phyloP scores from a whole-genome alignment of 2,888 invertebrate genomes.

The Dynastes hyllus region DNA sequence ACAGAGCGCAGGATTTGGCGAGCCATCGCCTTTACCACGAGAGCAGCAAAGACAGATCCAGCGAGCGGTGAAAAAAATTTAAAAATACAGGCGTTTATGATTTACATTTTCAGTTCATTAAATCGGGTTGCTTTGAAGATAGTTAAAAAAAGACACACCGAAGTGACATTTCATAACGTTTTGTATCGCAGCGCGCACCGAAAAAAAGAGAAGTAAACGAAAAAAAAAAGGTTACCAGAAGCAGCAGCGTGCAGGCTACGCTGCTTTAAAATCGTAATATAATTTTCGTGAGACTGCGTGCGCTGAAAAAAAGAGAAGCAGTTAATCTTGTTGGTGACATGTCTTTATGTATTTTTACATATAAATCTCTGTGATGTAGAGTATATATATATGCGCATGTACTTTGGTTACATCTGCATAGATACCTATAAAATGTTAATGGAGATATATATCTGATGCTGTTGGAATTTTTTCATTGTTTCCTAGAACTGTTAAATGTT shows the following conservation, averaged over 20 bases:
- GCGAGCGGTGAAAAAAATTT: conserved; percentile 28
- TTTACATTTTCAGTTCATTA: conserved; percentile 57
- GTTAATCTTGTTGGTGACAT: conserved; percentile 35
- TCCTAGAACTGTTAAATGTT: neutral
- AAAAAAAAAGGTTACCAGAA: conserved; percentile 26
- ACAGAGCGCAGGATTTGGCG: conserved; percentile 34
- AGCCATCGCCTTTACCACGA: neutral
- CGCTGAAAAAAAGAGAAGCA: conserved; percentile 10
- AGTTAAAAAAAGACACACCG: conserved; percentile 44
- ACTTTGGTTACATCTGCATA: neutral
- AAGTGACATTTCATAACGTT: conserved; percentile 44
- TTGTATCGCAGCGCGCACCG: conserved; percentile 15
- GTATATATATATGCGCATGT: neutral
- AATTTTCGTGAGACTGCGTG: conserved; percentile 28
- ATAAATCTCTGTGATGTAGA: neutral
- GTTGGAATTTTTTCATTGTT: neutral
- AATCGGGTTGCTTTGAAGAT: conserved; percentile 55
- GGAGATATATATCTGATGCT: neutral
- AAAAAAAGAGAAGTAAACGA: too few species aligned
- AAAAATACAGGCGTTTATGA: conserved; percentile 56
- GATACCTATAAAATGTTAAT: conserved; percentile 6
- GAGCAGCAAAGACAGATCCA: conserved; percentile 22
- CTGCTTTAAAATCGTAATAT: conserved; percentile 39
- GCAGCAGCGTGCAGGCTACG: neutral
- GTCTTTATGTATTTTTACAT: conserved; percentile 15